Conservation (phyloP, 2,888 invertebrate genomes). For the Eurytoma californica region DNA sequence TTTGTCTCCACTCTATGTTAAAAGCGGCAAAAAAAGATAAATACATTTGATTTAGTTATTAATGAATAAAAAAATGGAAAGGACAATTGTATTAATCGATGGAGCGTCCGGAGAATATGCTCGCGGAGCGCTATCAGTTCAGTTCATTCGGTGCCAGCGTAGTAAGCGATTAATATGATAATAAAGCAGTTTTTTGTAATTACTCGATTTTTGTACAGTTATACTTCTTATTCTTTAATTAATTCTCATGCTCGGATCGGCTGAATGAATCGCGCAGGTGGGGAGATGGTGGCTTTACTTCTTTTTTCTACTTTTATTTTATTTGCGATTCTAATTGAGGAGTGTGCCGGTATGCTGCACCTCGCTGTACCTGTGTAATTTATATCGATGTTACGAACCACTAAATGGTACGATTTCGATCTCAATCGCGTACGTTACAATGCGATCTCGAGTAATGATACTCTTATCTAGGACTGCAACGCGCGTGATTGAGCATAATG, state of each 20-base stretch:
- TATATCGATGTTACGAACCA: slow-evolving; percentile 57
- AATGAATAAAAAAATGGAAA: slow-evolving; percentile 55
- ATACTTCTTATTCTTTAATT: slow-evolving; percentile 55
- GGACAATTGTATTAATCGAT: slow-evolving; percentile 57
- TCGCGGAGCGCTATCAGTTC: slow-evolving; percentile 64
- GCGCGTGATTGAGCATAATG: slow-evolving; percentile 56
- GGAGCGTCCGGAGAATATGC: slow-evolving; percentile 53
- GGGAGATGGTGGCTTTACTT: slow-evolving; percentile 57
- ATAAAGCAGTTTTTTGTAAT: slow-evolving; percentile 56
- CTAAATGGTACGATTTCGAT: slow-evolving; percentile 53
- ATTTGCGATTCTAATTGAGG: slow-evolving; percentile 56
- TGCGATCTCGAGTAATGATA: slow-evolving; percentile 52
- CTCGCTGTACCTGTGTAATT: slow-evolving; percentile 59
- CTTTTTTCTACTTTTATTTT: slow-evolving; percentile 54
- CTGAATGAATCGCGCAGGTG: slow-evolving; percentile 57
- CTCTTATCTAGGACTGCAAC: slow-evolving; percentile 55
- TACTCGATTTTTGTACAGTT: slow-evolving; percentile 58
- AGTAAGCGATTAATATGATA: slow-evolving; percentile 56
- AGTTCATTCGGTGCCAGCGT: slow-evolving; percentile 68
- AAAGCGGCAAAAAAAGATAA: slow-evolving; percentile 55
- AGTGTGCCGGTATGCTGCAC: slow-evolving; percentile 54
- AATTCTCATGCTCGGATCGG: slow-evolving; percentile 56
- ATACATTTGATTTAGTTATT: slow-evolving; percentile 58
- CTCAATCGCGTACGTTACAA: slow-evolving; percentile 57
- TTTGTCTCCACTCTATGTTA: slow-evolving; percentile 59